Percentiles rank a stretch among this genome's conserved stretches.
Conservation (phyloP, 2,113 vertebrate species). For the Smithornis capensis region DNA sequence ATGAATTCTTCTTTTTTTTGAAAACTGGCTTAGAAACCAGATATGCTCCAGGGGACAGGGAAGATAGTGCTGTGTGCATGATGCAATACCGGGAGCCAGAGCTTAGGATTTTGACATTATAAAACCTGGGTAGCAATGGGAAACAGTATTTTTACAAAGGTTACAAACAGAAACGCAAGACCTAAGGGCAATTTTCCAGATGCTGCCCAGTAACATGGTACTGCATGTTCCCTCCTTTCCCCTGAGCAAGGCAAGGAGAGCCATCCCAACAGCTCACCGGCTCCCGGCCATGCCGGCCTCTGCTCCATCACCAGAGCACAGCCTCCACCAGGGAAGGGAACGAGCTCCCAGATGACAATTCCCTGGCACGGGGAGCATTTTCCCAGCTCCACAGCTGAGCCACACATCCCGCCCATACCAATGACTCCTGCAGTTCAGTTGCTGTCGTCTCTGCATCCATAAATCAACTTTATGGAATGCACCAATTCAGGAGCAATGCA, state of each 20-base stretch:
- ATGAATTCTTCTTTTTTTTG: slow-evolving; percentile 17
- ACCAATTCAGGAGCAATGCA: background rate
- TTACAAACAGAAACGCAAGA: slow-evolving; percentile 42
- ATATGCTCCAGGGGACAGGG: slow-evolving; percentile 41
- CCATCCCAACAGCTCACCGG: too few relatives aligned
- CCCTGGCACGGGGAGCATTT: rapidly evolving
- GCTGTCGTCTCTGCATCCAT: background rate
- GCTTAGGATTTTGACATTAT: slow-evolving; percentile 52
- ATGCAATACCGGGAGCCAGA: slow-evolving; percentile 24
- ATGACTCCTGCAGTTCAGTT: background rate
- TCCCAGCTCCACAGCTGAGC: background rate
- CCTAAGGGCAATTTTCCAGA: slow-evolving; percentile 33
- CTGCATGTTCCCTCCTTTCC: background rate
- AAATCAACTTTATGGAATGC: background rate
- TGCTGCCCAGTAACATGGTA: background rate
- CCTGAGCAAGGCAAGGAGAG: too few relatives aligned
- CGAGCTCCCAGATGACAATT: background rate
- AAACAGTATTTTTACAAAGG: slow-evolving; percentile 64
- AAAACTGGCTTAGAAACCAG: slow-evolving; percentile 45
- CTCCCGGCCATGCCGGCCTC: rapidly evolving
- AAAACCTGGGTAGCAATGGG: slow-evolving; percentile 24
- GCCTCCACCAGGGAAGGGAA: background rate
- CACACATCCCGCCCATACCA: rapidly evolving
- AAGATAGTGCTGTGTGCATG: background rate
- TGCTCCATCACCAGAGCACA: rapidly evolving